These are phyloP conservation scores for Peromyscus polionotus DNA, from an alignment of 2,113 vertebrate genomes.

Conservation along the genomic window DNA sequence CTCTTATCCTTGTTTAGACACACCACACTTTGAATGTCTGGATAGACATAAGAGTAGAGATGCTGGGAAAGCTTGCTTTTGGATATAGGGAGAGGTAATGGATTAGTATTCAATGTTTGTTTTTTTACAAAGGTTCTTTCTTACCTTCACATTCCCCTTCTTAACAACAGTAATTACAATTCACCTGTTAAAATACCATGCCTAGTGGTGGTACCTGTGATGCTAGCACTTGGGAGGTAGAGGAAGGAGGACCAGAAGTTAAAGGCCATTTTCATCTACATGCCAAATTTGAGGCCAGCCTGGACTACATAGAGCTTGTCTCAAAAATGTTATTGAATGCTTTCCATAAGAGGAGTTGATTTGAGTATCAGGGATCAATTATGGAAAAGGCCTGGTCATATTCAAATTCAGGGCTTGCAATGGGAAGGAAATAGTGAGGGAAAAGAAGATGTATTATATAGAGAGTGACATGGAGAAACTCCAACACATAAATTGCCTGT, in stretches of 20 bases:
- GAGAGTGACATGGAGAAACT: neutral
- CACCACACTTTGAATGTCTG: neutral
- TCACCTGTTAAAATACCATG: neutral
- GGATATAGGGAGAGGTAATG: neutral
- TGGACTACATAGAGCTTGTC: neutral
- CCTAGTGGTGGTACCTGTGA: neutral
- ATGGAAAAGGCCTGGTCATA: conserved; percentile 8
- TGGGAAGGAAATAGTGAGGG: neutral
- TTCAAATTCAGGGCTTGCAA: conserved; percentile 11
- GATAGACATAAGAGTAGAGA: neutral
- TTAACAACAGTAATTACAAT: neutral
- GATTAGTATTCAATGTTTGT: neutral
- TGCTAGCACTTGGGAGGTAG: neutral
- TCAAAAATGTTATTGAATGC: neutral
- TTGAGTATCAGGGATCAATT: neutral
- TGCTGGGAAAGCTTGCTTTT: neutral
- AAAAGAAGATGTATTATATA: neutral
- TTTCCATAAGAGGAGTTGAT: neutral
- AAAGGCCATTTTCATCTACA: neutral
- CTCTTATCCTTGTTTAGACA: neutral
- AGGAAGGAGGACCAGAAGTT: neutral
- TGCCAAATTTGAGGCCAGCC: neutral
- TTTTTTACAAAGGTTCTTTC: neutral
- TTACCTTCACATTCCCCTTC: neutral
- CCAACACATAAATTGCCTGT: neutral